Evolutionary conservation across 2,888 invertebrate species (phyloP), one percentile per base, ranked within the genome.

Genomic region (Chymomyza caudatula): DNA sequence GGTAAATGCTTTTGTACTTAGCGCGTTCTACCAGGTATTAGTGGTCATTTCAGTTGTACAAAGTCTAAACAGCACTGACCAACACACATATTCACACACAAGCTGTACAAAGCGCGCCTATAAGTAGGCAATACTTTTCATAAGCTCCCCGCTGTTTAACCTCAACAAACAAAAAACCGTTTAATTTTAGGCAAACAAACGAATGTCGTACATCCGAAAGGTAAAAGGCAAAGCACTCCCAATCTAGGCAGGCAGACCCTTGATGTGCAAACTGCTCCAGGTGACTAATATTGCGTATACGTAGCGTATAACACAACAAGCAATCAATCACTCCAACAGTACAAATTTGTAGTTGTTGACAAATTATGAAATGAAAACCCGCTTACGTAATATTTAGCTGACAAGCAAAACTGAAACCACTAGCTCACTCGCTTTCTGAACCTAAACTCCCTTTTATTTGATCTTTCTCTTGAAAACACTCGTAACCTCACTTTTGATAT

Each of bases 161-260:
- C 13, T 63, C 37, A 60, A 56, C 47, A 56, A 67, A 65, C 52
- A 62, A 60, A 65, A 8, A 20, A 42, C 67, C 60, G 60, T 87
- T 77, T 84, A 69, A 74, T 89, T 88, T 76, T 88, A 88, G 88
- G 88, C 81, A 88, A 88, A 76, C 88, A 88, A 76, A 88, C 89
- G 75, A 88, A 89, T 82, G 87, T 88, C 71, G 88, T 88, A 54
- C 88, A 88, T 83, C 88, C 89, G 74, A 88, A 88, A 85, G 88
- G 89, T 87, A 89, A 88, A 82, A 85, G 85, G 85, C 87, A 87
- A 82, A 86, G 83, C 70, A 83, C 80, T 64, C 83, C 88, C 70
- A 87, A 88, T 84, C 75, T 89, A 87, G 88, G 87, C 78, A 89
- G 87, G 76, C 87, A 79, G 69, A 88, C 89, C 74, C 83, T 89